Conservation (phyloP, 2,888 invertebrate genomes). For the Ametastegia equiseti region DNA sequence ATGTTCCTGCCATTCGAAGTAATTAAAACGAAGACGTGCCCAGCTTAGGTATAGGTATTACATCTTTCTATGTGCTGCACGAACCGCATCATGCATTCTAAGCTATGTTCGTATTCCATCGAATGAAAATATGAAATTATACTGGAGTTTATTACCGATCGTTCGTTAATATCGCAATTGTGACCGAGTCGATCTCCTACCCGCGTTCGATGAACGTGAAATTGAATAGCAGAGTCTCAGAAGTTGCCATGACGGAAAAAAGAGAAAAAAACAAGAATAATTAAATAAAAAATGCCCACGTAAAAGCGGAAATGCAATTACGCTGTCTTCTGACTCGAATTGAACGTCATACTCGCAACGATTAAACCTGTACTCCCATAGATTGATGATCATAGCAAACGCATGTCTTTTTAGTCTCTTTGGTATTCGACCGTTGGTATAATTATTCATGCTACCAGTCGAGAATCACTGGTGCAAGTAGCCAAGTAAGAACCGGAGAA, state of each 20-base stretch:
- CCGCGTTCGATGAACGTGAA: background rate
- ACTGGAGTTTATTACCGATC: background rate
- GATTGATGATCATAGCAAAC: conserved; percentile 33
- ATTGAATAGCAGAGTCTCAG: background rate
- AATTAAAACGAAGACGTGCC: conserved; percentile 37
- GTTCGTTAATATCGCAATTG: background rate
- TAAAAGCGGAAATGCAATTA: conserved; percentile 18
- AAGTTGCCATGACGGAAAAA: background rate
- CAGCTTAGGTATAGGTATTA: background rate
- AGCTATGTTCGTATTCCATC: background rate
- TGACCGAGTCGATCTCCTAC: background rate
- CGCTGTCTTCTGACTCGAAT: conserved; percentile 23
- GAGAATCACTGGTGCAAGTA: background rate
- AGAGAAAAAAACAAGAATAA: background rate
- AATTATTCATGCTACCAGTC: conserved; percentile 34
- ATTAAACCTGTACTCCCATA: conserved; percentile 5
- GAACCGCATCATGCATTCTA: background rate
- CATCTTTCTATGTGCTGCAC: background rate
- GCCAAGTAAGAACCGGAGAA: background rate
- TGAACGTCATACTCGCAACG: conserved; percentile 11
- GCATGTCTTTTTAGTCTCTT: background rate
- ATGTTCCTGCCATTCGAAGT: background rate
- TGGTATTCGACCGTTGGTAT: background rate
- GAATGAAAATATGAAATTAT: background rate
- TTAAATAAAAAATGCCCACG: background rate